Evolutionary conservation across 2,888 invertebrate genomes (phyloP).

Genomic region (Brachyopa scutellaris): DNA sequence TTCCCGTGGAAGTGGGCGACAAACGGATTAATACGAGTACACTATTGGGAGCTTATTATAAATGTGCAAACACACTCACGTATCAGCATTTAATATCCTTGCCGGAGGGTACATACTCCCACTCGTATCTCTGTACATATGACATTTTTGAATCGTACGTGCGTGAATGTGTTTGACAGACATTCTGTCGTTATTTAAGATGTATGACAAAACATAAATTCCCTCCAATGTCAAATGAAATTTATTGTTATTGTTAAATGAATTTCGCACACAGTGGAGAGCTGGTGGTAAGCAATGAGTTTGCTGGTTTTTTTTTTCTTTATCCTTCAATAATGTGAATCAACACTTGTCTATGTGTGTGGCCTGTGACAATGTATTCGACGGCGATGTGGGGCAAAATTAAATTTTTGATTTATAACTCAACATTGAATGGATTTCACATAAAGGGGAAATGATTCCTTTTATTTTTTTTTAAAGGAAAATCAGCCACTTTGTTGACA

Average conservation of each 20-base stretch:
- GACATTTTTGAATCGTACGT: conserved; percentile 60
- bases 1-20: conserved; percentile 9
- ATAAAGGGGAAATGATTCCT: too few species aligned
- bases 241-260: conserved; percentile 70
- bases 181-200: conserved; percentile 66
- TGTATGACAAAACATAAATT: conserved; percentile 69
- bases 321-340: conserved; percentile 13
- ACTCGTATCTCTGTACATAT: conserved; percentile 20
- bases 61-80: conserved; percentile 2
- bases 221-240: conserved; percentile 61
- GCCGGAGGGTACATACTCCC: conserved; percentile 4
- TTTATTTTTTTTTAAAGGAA: too few species aligned
- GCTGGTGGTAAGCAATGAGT: neutral
- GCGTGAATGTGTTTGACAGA: conserved; percentile 71
- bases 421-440: too few species aligned
- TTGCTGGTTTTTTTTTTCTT: neutral
- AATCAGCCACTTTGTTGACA: too few species aligned
- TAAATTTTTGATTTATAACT: too few species aligned
- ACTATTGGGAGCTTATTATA: conserved; percentile 21
- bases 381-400: too few species aligned
- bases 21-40: conserved; percentile 39
- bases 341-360: conserved; percentile 5
- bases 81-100: conserved; percentile 25
- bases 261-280: conserved; percentile 30
- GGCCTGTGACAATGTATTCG: too few species aligned